phyloP scores from a whole-genome alignment of 2,113 vertebrate species.

The Theropithecus gelada region DNA sequence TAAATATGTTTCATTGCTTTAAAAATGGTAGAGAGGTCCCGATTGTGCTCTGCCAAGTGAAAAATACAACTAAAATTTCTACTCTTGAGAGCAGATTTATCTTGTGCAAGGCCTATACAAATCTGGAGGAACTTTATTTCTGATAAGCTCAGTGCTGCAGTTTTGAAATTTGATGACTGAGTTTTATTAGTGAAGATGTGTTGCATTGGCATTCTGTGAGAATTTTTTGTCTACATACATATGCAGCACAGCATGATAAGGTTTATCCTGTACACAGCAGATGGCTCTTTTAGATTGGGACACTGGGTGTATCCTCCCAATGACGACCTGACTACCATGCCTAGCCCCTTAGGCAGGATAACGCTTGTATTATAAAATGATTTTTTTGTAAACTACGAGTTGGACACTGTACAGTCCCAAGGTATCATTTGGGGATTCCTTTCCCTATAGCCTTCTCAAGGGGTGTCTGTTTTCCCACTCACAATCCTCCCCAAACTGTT shows the following conservation, averaged over 20 bases:
- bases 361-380: not conserved
- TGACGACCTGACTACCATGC: not conserved
- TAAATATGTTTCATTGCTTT: not conserved
- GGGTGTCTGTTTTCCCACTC: not conserved
- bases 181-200: not conserved
- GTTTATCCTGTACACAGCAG: not conserved
- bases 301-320: accelerated
- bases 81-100: not conserved
- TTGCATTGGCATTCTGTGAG: not conserved
- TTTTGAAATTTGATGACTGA: not conserved
- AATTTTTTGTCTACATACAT: not conserved
- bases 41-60: not conserved
- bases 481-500: not conserved
- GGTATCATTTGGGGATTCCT: not conserved
- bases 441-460: not conserved
- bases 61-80: not conserved
- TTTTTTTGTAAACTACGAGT: not conserved
- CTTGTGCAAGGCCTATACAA: not conserved
- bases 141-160: not conserved
- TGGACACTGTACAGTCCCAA: not conserved
- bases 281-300: not conserved
- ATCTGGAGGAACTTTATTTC: not conserved
- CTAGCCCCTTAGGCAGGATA: not conserved
- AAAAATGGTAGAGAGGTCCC: not conserved
- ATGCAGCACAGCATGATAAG: not conserved